These are phyloP conservation scores for Drepana arcuata DNA, from an alignment of 1,140 invertebrate genomes.

Conservation along the genomic window DNA sequence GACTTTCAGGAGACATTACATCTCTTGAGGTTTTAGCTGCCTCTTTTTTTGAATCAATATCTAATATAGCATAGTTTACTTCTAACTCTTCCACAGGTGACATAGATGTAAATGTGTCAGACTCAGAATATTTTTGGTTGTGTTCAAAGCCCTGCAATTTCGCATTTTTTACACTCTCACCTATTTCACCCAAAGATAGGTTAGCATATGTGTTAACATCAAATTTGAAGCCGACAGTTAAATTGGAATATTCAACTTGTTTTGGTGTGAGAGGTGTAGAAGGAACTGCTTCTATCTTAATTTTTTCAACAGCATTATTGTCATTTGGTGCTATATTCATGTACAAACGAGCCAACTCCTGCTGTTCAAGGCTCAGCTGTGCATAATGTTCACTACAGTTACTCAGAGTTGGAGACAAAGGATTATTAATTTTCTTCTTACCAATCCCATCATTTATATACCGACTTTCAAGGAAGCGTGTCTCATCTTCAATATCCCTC, in stretches of 20 bases:
- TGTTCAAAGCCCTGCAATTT: slow-evolving; percentile 33
- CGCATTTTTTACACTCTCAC: slow-evolving; percentile 43
- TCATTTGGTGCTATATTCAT: slow-evolving; percentile 76
- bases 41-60: slow-evolving; percentile 74
- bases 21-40: slow-evolving; percentile 23
- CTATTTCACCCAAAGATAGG: slow-evolving; percentile 75
- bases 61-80: slow-evolving; percentile 85
- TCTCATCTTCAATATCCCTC: slow-evolving; percentile 60
- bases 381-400: slow-evolving; percentile 69
- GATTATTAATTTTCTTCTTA: slow-evolving; percentile 37
- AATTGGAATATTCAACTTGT: slow-evolving; percentile 56
- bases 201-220: slow-evolving; percentile 75
- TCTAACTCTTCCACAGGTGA: slow-evolving; percentile 65
- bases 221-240: slow-evolving; percentile 31
- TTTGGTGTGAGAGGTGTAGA: slow-evolving; percentile 52
- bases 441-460: slow-evolving; percentile 36
- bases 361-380: slow-evolving; percentile 65
- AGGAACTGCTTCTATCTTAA: slow-evolving; percentile 34
- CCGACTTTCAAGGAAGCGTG: slow-evolving; percentile 37
- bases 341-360: slow-evolving; percentile 71
- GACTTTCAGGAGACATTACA: slow-evolving; percentile 43
- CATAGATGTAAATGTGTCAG: slow-evolving; percentile 66
- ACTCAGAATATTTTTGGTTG: slow-evolving; percentile 56
- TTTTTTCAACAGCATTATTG: slow-evolving; percentile 22
- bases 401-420: slow-evolving; percentile 58